These are phyloP conservation scores for Drosophila barbarae DNA, from an alignment of 2,888 invertebrate species.

Conservation along the genomic window DNA sequence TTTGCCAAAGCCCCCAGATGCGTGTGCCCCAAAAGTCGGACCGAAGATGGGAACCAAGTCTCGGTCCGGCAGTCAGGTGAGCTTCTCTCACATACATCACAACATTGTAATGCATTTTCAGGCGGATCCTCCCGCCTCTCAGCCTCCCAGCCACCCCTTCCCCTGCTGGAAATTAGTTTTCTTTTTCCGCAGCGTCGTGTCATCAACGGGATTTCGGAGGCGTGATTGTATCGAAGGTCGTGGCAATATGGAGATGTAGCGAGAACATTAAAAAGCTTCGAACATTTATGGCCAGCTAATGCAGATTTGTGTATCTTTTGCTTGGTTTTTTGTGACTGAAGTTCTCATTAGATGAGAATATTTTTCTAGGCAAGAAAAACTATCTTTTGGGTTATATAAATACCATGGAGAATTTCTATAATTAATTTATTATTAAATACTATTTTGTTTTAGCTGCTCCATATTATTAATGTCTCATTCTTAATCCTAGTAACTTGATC, in stretches of 20 bases:
- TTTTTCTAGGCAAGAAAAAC: background rate
- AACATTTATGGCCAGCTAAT: constrained; percentile 33
- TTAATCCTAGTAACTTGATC: constrained; percentile 26
- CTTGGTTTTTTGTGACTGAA: constrained; percentile 10
- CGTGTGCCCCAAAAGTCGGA: constrained; percentile 49
- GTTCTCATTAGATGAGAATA: background rate
- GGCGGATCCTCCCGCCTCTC: background rate
- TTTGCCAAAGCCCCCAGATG: constrained; percentile 54
- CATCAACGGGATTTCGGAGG: constrained; percentile 37
- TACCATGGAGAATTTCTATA: background rate
- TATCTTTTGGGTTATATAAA: background rate
- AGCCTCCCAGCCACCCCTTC: constrained; percentile 1
- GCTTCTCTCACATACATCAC: constrained; percentile 50
- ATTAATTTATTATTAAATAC: background rate
- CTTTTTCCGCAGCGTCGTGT: constrained; percentile 36
- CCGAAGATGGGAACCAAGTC: constrained; percentile 42
- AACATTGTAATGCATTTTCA: constrained; percentile 70
- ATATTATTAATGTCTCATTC: constrained; percentile 2
- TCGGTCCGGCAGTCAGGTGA: constrained; percentile 29
- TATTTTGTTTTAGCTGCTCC: background rate
- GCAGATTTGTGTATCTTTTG: constrained; percentile 48
- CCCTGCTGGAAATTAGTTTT: constrained; percentile 53
- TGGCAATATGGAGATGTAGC: constrained; percentile 36
- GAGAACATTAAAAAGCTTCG: constrained; percentile 28
- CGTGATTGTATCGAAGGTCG: constrained; percentile 45